These are phyloP conservation scores for Dicycla oo DNA, from an alignment of 2,888 invertebrate genomes.

Conservation along the genomic window DNA sequence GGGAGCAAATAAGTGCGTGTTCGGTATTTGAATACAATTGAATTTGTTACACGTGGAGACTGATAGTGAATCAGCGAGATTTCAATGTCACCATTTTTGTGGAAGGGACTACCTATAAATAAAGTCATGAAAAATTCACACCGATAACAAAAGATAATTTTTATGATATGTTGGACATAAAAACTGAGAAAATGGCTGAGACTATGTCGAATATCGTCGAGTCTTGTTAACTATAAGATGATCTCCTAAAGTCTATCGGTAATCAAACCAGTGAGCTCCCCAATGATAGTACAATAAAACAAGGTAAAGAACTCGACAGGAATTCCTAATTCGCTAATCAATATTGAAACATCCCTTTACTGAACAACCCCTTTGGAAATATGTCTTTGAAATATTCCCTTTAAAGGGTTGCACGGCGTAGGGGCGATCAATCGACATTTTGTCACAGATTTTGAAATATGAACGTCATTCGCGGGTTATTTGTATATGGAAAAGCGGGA, in stretches of 20 bases:
- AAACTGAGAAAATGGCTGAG: neutral
- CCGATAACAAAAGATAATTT: conserved; percentile 1
- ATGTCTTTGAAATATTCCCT: conserved; percentile 76
- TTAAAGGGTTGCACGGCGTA: conserved; percentile 63
- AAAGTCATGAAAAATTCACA: conserved; percentile 15
- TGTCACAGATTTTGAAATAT: conserved; percentile 68
- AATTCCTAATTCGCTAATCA: conserved; percentile 77
- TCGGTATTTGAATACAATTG: conserved; percentile 64
- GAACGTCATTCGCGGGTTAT: conserved; percentile 65
- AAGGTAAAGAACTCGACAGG: conserved; percentile 68
- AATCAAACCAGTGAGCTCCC: conserved; percentile 60
- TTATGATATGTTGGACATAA: neutral
- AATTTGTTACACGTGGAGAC: conserved; percentile 33
- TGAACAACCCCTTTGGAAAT: conserved; percentile 71
- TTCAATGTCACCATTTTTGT: conserved; percentile 39
- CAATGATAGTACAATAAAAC: conserved; percentile 62
- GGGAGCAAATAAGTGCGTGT: conserved; percentile 48
- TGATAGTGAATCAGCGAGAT: conserved; percentile 24
- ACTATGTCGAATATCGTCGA: neutral
- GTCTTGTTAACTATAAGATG: conserved; percentile 26
- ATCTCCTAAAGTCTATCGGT: conserved; percentile 32
- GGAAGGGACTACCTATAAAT: neutral
- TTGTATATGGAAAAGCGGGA: conserved; percentile 52
- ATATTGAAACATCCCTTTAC: conserved; percentile 74
- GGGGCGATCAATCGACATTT: conserved; percentile 67